Conservation (phyloP, 2,797 vertebrate species). For the Bovichtus variegatus region DNA sequence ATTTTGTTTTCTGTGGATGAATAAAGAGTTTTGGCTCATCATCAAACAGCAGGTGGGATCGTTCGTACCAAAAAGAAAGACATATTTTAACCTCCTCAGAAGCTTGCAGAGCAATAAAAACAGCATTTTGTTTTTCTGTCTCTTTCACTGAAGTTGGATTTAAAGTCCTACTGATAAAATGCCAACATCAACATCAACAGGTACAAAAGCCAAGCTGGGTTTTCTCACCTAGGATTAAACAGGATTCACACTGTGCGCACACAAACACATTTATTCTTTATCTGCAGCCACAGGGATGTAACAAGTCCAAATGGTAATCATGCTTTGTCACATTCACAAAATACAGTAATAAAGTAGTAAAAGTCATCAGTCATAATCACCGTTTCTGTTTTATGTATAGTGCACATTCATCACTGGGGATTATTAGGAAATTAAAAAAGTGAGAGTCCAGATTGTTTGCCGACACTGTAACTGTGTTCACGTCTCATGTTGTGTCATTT, state of each 20-base stretch:
- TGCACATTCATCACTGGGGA: slow-evolving; percentile 18
- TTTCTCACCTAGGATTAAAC: slow-evolving; percentile 3
- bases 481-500: slow-evolving; percentile 38
- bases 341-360: too few relatives aligned
- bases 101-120: slow-evolving; percentile 12
- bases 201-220: not conserved
- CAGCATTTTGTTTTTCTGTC: slow-evolving; percentile 1
- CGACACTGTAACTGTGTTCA: slow-evolving; percentile 36
- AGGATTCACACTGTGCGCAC: not conserved
- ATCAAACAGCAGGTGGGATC: not conserved
- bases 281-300: slow-evolving; percentile 1
- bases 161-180: slow-evolving; percentile 11
- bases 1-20: not conserved
- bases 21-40: not conserved
- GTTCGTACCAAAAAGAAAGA: not conserved
- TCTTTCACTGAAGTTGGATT: not conserved
- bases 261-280: not conserved
- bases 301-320: not conserved
- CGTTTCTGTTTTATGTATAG: not conserved
- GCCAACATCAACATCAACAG: not conserved
- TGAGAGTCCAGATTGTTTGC: slow-evolving; percentile 2
- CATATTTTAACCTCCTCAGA: not conserved
- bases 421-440: slow-evolving; percentile 19
- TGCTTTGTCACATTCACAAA: not conserved
- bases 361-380: slow-evolving; percentile 12